phyloP scores from a whole-genome alignment of 2,113 vertebrate species.

The Anas platyrhynchos region DNA sequence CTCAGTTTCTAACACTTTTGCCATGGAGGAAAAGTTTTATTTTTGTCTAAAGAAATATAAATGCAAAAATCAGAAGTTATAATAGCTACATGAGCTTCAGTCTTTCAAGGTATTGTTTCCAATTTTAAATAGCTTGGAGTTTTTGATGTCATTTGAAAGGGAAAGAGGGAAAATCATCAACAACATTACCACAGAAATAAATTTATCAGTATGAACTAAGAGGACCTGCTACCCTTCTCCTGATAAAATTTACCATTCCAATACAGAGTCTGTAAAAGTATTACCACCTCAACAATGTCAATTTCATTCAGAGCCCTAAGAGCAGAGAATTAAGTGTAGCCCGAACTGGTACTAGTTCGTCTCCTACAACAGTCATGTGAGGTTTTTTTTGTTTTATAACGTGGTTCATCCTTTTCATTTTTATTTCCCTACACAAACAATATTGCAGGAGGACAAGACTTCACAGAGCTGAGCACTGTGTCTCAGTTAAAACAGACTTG shows the following conservation, averaged over 20 bases:
- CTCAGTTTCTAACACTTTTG: fast-evolving
- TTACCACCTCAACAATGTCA: neutral
- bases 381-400: neutral
- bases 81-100: neutral
- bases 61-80: fast-evolving
- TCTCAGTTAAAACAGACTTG: fast-evolving
- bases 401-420: fast-evolving
- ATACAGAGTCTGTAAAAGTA: neutral
- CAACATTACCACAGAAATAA: neutral
- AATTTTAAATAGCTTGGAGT: neutral
- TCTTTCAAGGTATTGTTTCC: neutral
- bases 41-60: neutral
- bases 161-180: neutral
- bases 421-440: neutral
- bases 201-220: neutral
- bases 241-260: neutral
- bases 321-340: neutral
- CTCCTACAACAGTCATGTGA: neutral
- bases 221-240: neutral
- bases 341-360: neutral
- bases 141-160: neutral
- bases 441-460: neutral
- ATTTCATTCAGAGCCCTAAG: neutral
- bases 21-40: neutral
- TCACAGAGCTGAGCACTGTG: fast-evolving